A percentile compares a stretch with the other conserved stretches of the same genome.
These are phyloP conservation scores for Pollenia angustigena DNA, from an alignment of 2,888 invertebrate species.

Conservation along the genomic window DNA sequence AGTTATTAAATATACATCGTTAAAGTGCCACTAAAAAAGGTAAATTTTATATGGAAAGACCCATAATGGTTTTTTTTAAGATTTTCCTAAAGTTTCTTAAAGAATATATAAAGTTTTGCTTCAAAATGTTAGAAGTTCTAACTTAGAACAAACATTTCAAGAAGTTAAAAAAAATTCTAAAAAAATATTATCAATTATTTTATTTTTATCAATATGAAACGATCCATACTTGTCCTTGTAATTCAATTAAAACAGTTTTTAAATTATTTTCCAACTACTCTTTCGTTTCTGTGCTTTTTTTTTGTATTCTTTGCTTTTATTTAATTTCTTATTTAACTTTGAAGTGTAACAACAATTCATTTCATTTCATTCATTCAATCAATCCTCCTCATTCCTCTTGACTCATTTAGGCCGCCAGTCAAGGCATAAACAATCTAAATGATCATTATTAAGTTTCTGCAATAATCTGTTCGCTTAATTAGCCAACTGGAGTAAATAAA, in stretches of 20 bases:
- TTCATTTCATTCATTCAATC: conserved; percentile 16
- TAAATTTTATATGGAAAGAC: too few relatives aligned
- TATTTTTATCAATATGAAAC: background rate
- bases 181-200: too few relatives aligned
- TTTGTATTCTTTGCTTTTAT: conserved; percentile 21
- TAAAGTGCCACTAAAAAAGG: too few relatives aligned
- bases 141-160: too few relatives aligned
- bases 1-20: too few relatives aligned
- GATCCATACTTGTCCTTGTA: conserved; percentile 28
- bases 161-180: too few relatives aligned
- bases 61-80: too few relatives aligned
- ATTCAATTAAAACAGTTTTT: conserved; percentile 30
- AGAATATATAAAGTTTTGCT: too few relatives aligned
- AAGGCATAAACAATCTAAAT: conserved; percentile 24
- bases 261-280: conserved; percentile 33
- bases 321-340: conserved; percentile 41
- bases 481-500: conserved; percentile 67
- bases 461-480: conserved; percentile 56
- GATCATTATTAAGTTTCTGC: conserved; percentile 35
- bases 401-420: background rate
- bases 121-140: too few relatives aligned
- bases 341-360: conserved; percentile 36
- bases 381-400: conserved; percentile 7
- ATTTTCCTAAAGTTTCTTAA: too few relatives aligned
- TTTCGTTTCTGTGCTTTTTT: conserved; percentile 30